Conservation (phyloP, 2,888 invertebrate species). For the Caradrina clavipalpis region DNA sequence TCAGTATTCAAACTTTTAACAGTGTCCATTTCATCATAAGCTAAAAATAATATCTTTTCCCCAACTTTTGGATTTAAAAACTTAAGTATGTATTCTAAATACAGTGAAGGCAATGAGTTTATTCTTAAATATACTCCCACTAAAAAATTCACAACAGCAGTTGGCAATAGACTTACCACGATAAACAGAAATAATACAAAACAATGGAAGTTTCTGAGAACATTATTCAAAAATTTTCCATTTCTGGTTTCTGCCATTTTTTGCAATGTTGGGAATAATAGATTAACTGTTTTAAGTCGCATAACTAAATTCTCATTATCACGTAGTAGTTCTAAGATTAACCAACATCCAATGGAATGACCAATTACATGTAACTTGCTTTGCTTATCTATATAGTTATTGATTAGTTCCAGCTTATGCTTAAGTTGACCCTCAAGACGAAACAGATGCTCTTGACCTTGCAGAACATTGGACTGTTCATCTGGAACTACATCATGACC, state of each 20-base stretch:
- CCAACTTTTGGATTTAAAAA: conserved; percentile 91
- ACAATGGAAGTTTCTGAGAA: conserved; percentile 84
- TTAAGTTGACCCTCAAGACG: conserved; percentile 94
- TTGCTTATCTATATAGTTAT: conserved; percentile 93
- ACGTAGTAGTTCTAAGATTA: conserved; percentile 94
- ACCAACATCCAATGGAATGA: conserved; percentile 98
- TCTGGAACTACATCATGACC: conserved; percentile 90
- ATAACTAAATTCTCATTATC: conserved; percentile 88
- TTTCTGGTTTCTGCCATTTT: conserved; percentile 94
- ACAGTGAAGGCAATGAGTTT: conserved; percentile 87
- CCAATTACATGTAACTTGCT: conserved; percentile 96
- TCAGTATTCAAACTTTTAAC: conserved; percentile 93
- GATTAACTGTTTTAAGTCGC: conserved; percentile 92
- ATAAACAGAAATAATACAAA: conserved; percentile 80
- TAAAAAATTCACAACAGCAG: conserved; percentile 84
- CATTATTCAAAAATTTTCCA: conserved; percentile 93
- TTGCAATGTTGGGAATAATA: conserved; percentile 97
- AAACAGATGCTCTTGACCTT: conserved; percentile 92
- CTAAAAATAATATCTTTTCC: conserved; percentile 93
- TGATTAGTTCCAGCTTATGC: conserved; percentile 95
- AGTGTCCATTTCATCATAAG: conserved; percentile 95
- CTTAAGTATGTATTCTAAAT: conserved; percentile 88
- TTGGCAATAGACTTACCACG: conserved; percentile 89
- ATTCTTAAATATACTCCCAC: conserved; percentile 90
- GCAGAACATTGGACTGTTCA: conserved; percentile 84